Conservation (phyloP, 2,113 vertebrate genomes). For the Natator depressus region DNA sequence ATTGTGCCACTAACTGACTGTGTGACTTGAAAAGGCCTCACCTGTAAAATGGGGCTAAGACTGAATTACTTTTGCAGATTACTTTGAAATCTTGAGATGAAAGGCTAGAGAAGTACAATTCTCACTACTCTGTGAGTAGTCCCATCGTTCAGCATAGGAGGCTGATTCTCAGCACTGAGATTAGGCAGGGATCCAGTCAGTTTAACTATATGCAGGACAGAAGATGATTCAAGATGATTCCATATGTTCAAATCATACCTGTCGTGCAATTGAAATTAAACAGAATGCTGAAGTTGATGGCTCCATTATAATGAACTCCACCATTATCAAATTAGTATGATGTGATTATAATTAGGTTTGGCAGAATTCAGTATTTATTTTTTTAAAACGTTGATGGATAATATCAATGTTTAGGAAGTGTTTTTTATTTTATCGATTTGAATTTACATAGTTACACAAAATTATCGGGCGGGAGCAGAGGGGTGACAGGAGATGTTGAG, state of each 20-base stretch:
- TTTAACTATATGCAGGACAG: background rate
- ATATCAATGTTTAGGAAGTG: background rate
- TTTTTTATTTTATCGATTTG: background rate
- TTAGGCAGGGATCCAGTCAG: background rate
- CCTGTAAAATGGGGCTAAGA: accelerated
- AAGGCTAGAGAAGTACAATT: background rate
- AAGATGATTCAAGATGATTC: background rate
- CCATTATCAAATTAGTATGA: background rate
- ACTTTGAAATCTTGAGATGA: background rate
- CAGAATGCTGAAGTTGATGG: background rate
- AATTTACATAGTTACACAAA: background rate
- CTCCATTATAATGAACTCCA: background rate
- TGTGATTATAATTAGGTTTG: background rate
- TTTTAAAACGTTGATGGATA: background rate
- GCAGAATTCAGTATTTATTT: background rate
- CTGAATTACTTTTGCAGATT: background rate
- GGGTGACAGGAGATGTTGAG: background rate
- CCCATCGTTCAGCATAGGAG: background rate
- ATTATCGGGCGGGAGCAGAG: too few relatives aligned
- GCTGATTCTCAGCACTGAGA: background rate
- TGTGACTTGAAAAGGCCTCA: background rate
- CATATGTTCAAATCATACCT: background rate
- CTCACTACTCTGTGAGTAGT: background rate
- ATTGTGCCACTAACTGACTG: background rate
- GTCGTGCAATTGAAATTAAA: accelerated